Base-by-base conservation (phyloP, 2,888 invertebrate genomes). In the Brachyopa scutellaris region DNA sequence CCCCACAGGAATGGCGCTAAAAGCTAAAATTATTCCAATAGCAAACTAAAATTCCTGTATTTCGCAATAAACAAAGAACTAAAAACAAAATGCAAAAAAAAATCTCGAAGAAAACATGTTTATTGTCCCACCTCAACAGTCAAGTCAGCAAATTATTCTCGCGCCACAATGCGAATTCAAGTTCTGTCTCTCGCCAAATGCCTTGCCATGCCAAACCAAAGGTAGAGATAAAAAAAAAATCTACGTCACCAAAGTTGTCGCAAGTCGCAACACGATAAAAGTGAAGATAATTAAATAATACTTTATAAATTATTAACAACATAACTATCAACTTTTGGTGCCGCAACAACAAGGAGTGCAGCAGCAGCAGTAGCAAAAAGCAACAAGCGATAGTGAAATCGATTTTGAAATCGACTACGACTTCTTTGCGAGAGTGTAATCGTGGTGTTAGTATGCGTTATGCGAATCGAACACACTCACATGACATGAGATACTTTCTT, bases 311-410 rank as follows among this genome's bases (percentile, higher is more conserved):
- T 74, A 62, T 74, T 69, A 80, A 62, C 67, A 66, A 23, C 51
- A 64, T 72, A 64, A 66, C 59, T 66, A 70, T 42, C 31, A 36
- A 61, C 36, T 47, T 79, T 73, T 74, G 47, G 49, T 67, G 59
- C 45, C n/a, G 38, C 53, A 47, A 66, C 23, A 57, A 38, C 19
- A 11, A 23, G 11, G 31, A 38, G 17, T 17, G 13, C 40, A 19
- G 36, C 9, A 55, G 23, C 47, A 45, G 31, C 9, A 21, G 21
- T 7, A 45, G 51, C 9, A 42, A 23, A 38, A 59, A 59, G 17
- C 66, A 79, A 67, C 67, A 79, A 80, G 74, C 74, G 79, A 80
- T 80, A 80, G 79, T 80, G 79, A 80, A 80, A 80, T 80, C 79
- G 79, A 80, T 80, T 74, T 80, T 80, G 69, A 80, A 80, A 80